Base-by-base conservation (phyloP, 2,113 vertebrate genomes). In the Eulemur macaco region DNA sequence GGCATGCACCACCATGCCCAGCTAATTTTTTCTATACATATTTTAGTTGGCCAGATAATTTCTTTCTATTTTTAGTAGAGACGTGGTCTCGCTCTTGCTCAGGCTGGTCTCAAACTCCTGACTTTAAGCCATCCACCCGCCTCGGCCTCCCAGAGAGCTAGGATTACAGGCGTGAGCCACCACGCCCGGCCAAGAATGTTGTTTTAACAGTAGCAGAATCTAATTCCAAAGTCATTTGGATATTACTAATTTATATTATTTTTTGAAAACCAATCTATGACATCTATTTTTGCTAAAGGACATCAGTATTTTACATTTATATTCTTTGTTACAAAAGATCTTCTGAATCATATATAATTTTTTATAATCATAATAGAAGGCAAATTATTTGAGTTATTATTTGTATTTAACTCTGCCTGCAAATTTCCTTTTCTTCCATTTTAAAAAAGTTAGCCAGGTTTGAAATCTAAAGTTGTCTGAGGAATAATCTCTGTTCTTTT, bases 231-330 rank as follows among this genome's bases (percentile, higher is more conserved):
- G 27, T 93, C 54, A 37, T 87, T 97, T 96, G 9, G 52, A 69
- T 50, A 82, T 89, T 89, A 69, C 23, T 78, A 92, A 86, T 14
- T 86, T 31, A 54, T 66, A 90, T 95, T 68, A 37, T 95, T 93
- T 83, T 95, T 95, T 89, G 37, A 96, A 97, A 97, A 63, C 17
- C 56, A 88, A 97, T 97, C 96, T 89, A 50, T 64, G 85, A 97
- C 23, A 68, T 91, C 85, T 95, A 89, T 91, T 96, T 87, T 97
- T 97, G 71, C 68, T 93, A 91, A 87, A 64, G 25, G 92, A 39
- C 37, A 97, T 92, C 78, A 93, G 86, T 96, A 96, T 94, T 98
- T 98, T 83, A 96, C 87, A 84, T 58, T 84, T 82, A 69, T 71
- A 68, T 71, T 97, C 88, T 94, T 66, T 96, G 17, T 96, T 94